Evolutionary conservation across 2,113 vertebrate genomes (phyloP), one percentile per base, ranked within the genome.

Genomic region (Paracanthobrama guichenoti): DNA sequence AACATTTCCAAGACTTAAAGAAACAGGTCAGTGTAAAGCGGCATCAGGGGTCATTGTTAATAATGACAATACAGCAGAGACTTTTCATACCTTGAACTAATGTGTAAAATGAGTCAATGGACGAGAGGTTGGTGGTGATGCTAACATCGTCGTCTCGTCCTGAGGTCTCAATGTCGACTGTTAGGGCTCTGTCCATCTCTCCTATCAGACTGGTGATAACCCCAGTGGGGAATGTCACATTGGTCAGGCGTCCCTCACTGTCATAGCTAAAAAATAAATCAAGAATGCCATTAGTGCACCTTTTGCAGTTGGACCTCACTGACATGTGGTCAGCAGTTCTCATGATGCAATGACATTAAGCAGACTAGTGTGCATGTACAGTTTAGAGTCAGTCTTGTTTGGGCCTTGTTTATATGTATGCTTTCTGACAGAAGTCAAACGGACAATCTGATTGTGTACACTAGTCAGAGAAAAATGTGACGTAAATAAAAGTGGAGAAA

Each of bases 71-170:
- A 8, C 74, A 28, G 14, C n/a, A 22, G 24, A 67, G 39, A 84
- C 60, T 79, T 50, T 64, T 39, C 78, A n/a, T 44, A 99, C 98
- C 98, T 94, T 99, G 98, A 83, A 98, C 96, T 89, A 98, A 95
- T 24, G 97, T 99, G 91, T 99, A 99, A 94, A 97, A 99, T 3
- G 97, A 97, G 92, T 99, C 97, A 4, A 98, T 94, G 0, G 97
- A 99, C 39, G 98, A 99, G 86, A 99, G 88, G 73, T 99, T 99
- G 53, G 98, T 99, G 88, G 96, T 99, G 91, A 99, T 98, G 93
- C 96, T 98, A 92, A 99, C 96, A 3, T 98, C 98, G 78, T 99
- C 98, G 14, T 99, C 98, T 87, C 96, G 94, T 89, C 96, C 96
- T 42, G 98, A 99, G 5, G 96, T 98, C 89, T 99, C 96, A 3